Conservation (phyloP, 2,888 invertebrate species). For the Athrips mouffetella region DNA sequence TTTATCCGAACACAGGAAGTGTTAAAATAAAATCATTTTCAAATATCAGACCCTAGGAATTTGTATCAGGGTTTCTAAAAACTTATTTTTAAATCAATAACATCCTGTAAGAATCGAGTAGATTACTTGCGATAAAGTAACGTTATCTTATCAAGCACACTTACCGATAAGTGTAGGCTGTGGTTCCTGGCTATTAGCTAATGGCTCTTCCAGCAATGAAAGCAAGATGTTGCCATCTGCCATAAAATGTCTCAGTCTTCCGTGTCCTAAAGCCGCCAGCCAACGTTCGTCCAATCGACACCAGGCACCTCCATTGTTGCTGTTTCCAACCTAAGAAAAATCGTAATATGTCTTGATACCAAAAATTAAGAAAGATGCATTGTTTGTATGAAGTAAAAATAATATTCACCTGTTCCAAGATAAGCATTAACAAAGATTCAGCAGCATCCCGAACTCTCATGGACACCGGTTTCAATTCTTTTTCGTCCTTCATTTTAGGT, state of each 20-base stretch:
- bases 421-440: constrained; percentile 92
- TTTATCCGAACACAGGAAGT: no score
- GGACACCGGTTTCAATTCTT: constrained; percentile 97
- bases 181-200: constrained; percentile 95
- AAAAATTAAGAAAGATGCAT: background rate
- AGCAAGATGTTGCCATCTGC: constrained; percentile 93
- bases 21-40: no score
- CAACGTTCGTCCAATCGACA: constrained; percentile 93
- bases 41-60: no score
- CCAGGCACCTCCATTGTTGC: constrained; percentile 85
- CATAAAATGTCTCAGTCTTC: constrained; percentile 85
- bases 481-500: constrained; percentile 95
- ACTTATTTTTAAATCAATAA: no score
- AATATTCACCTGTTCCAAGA: constrained; percentile 87
- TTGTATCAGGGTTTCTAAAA: no score
- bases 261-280: constrained; percentile 81
- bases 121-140: no score
- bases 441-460: constrained; percentile 99
- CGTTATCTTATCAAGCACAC: no score
- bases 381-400: no score
- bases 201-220: constrained; percentile 93
- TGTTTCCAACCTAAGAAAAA: constrained; percentile 83
- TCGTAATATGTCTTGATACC: background rate
- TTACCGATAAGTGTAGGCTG: constrained; percentile 90
- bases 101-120: no score